A percentile compares a stretch with the other conserved stretches of the same genome.
phyloP scores from a whole-genome alignment of 2,113 vertebrate species.

The Pterocles burchelli region DNA sequence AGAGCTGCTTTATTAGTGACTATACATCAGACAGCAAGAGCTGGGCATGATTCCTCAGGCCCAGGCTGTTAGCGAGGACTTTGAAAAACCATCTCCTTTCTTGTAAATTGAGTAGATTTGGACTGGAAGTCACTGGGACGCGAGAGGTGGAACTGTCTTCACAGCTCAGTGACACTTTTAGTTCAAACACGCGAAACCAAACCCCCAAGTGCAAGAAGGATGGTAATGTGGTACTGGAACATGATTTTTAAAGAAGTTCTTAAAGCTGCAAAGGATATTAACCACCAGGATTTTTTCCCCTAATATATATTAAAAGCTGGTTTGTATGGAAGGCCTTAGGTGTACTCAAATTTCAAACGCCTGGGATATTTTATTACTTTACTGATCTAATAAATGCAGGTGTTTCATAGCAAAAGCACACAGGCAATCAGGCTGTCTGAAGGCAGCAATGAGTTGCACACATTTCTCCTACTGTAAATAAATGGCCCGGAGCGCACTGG shows the following conservation, averaged over 20 bases:
- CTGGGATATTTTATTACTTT: neutral
- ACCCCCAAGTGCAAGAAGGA: neutral
- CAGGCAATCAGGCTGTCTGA: neutral
- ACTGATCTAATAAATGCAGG: conserved; percentile 13
- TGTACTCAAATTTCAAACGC: conserved; percentile 41
- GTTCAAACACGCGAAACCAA: neutral
- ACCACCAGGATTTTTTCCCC: neutral
- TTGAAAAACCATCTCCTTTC: neutral
- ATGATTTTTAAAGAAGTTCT: neutral
- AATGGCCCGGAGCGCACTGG: neutral
- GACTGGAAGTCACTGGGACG: neutral
- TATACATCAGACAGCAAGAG: neutral
- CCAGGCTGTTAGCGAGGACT: neutral
- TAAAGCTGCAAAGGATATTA: conserved; percentile 39
- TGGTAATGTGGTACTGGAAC: neutral
- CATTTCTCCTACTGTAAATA: neutral
- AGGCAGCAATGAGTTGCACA: neutral
- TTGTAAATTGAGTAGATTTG: neutral
- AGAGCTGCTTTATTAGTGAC: neutral
- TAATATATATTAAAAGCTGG: conserved; percentile 41
- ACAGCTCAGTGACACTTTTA: neutral
- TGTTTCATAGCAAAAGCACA: conserved; percentile 44
- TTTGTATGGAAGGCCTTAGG: conserved; percentile 19
- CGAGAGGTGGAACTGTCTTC: neutral
- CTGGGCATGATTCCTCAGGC: neutral